These are phyloP conservation scores for Ctenosaura bakeri DNA, from an alignment of 2,797 vertebrate genomes.

Conservation along the genomic window DNA sequence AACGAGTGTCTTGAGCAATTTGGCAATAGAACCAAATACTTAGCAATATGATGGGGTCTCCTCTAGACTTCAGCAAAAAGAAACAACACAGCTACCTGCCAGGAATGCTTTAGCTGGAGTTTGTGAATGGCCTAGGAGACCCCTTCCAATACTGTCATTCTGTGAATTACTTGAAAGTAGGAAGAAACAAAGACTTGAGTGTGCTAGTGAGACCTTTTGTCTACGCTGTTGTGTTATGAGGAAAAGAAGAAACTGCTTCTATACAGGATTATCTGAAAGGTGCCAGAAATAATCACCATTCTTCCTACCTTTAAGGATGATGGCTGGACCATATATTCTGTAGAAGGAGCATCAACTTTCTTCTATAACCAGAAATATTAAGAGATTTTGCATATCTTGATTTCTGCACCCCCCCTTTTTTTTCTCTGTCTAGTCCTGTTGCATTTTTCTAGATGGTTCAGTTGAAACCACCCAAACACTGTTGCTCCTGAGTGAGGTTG, in stretches of 20 bases:
- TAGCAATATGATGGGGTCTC: too few relatives aligned
- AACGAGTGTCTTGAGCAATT: too few relatives aligned
- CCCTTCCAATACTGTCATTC: too few relatives aligned
- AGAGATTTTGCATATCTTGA: not conserved
- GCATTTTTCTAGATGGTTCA: slow-evolving; percentile 1
- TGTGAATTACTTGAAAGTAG: not conserved
- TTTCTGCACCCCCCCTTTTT: not conserved
- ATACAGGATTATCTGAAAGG: not conserved
- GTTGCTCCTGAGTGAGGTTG: not conserved
- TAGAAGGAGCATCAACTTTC: not conserved
- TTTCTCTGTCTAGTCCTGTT: not conserved
- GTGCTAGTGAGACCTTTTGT: not conserved
- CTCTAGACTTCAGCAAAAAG: too few relatives aligned
- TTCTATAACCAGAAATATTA: not conserved
- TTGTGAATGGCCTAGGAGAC: too few relatives aligned
- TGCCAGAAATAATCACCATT: not conserved
- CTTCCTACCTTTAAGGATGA: not conserved
- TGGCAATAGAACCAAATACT: too few relatives aligned
- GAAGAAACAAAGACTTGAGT: not conserved
- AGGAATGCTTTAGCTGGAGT: too few relatives aligned
- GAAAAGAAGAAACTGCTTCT: not conserved
- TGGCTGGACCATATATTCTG: not conserved
- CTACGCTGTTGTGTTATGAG: not conserved
- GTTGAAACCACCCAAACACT: not conserved
- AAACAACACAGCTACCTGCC: too few relatives aligned